A percentile compares a stretch with the other conserved stretches of the same genome.
Conservation (phyloP, 2,888 invertebrate genomes). For the Eupelmus urozonus region DNA sequence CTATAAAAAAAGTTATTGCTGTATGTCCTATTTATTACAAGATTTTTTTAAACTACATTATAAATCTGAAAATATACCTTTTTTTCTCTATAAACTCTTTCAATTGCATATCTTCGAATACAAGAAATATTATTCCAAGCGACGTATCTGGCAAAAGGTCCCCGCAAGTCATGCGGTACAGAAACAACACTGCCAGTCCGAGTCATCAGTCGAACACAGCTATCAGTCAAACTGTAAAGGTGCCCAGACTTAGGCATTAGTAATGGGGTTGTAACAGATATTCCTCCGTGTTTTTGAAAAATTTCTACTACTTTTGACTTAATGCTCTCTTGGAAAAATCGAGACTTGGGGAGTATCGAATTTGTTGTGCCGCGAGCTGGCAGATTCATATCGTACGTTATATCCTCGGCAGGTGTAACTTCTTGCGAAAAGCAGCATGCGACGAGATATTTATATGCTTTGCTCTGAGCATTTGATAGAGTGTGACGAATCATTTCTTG, state of each 20-base stretch:
- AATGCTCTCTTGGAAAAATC: conserved; percentile 68
- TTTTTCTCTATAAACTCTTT: conserved; percentile 90
- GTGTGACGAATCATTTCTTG: conserved; percentile 90
- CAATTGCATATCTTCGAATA: conserved; percentile 91
- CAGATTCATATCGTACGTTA: conserved; percentile 87
- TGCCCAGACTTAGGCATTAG: conserved; percentile 86
- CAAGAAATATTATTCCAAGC: conserved; percentile 88
- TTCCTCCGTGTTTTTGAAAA: conserved; percentile 89
- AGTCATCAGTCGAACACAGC: conserved; percentile 90
- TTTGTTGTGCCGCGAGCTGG: conserved; percentile 69
- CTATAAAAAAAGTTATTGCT: conserved; percentile 60
- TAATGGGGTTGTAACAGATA: conserved; percentile 87
- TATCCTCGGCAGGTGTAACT: conserved; percentile 84
- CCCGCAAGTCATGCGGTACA: conserved; percentile 89
- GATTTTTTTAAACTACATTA: not conserved
- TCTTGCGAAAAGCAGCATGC: conserved; percentile 81
- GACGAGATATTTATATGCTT: conserved; percentile 86
- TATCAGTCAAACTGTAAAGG: conserved; percentile 80
- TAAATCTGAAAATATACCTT: conserved; percentile 78
- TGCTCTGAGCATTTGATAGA: conserved; percentile 88
- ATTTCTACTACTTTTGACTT: conserved; percentile 79
- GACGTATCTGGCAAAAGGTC: conserved; percentile 89
- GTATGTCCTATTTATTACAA: not conserved
- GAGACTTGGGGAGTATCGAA: conserved; percentile 62
- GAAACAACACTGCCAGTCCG: conserved; percentile 90